phyloP scores from a whole-genome alignment of 1,140 invertebrate genomes.

The Sycophaga agraensis region DNA sequence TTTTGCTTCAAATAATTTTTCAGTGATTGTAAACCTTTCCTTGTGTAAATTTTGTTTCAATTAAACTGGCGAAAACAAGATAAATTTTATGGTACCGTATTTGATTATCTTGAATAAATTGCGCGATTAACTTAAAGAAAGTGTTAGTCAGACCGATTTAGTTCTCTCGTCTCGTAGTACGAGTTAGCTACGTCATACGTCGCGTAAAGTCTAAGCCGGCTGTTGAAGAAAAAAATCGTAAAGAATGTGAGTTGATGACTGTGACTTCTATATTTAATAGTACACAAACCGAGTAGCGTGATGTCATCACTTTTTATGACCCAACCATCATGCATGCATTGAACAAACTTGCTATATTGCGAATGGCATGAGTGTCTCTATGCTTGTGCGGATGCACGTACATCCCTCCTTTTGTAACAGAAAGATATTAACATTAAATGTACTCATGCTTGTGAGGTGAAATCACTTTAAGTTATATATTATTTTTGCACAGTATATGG shows the following conservation, averaged over 20 bases:
- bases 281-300: conserved; percentile 26
- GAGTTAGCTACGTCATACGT: not conserved
- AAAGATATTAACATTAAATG: conserved; percentile 12
- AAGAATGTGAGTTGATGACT: conserved; percentile 25
- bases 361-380: too few relatives aligned
- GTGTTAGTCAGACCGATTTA: conserved; percentile 13
- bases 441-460: conserved; percentile 1
- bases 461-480: not conserved
- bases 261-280: conserved; percentile 40
- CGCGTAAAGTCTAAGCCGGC: not conserved
- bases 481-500: conserved; percentile 71
- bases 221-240: not conserved
- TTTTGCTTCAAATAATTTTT: too few relatives aligned
- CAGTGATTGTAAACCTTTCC: too few relatives aligned
- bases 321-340: not conserved
- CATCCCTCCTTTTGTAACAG: not conserved
- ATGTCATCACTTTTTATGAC: conserved; percentile 41
- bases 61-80: too few relatives aligned
- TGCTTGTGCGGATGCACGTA: not conserved
- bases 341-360: too few relatives aligned
- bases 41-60: too few relatives aligned
- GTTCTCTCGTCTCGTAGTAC: not conserved
- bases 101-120: not conserved
- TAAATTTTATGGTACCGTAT: too few relatives aligned
- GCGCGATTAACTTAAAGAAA: not conserved